These are phyloP conservation scores for Trichopoda pennipes DNA, from an alignment of 2,888 invertebrate genomes.

Conservation along the genomic window DNA sequence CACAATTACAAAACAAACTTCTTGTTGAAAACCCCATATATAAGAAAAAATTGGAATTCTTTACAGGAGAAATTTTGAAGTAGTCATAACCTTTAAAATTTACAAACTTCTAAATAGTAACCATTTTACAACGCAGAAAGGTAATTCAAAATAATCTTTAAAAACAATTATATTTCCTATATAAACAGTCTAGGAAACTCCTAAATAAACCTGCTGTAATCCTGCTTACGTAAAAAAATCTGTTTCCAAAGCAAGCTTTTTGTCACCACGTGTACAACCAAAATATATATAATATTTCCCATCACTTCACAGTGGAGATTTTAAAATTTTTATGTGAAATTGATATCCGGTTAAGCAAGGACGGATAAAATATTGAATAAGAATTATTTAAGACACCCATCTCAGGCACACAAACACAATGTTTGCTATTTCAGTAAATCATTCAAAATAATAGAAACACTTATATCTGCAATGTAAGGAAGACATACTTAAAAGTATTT, in stretches of 20 bases:
- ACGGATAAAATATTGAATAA: constrained; percentile 9
- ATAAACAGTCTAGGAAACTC: too few relatives aligned
- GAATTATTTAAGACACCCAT: constrained; percentile 15
- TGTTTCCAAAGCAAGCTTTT: background rate
- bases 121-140: too few relatives aligned
- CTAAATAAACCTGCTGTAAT: too few relatives aligned
- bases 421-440: constrained; percentile 49
- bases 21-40: too few relatives aligned
- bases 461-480: constrained; percentile 11
- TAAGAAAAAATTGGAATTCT: too few relatives aligned
- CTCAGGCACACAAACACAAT: constrained; percentile 25
- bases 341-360: constrained; percentile 75
- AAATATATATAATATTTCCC: background rate
- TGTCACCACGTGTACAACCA: constrained; percentile 23
- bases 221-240: too few relatives aligned
- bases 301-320: constrained; percentile 54
- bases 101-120: too few relatives aligned
- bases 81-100: too few relatives aligned
- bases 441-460: constrained; percentile 24
- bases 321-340: constrained; percentile 78
- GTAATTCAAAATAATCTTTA: too few relatives aligned
- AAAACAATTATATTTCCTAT: too few relatives aligned
- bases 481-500: background rate
- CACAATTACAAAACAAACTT: too few relatives aligned
- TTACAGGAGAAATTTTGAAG: too few relatives aligned